Conservation (phyloP, 2,888 invertebrate genomes). For the Tenthredo amoena region DNA sequence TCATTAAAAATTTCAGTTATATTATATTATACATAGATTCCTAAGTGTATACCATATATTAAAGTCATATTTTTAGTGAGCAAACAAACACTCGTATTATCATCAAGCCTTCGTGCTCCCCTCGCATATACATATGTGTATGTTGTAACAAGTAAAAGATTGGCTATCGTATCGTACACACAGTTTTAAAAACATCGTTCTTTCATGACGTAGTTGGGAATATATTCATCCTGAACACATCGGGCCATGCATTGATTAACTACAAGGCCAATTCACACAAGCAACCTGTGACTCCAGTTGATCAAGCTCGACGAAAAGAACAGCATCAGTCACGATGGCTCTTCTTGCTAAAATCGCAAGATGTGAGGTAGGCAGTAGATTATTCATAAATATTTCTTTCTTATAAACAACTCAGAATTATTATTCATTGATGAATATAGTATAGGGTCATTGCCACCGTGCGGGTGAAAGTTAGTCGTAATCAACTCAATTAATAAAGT, state of each 20-base stretch:
- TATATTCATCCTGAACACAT: conserved; percentile 16
- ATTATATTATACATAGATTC: not conserved
- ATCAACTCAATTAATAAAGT: not conserved
- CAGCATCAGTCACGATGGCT: conserved; percentile 62
- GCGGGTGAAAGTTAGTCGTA: not conserved
- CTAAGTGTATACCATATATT: not conserved
- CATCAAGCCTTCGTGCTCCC: not conserved
- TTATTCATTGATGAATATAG: not conserved
- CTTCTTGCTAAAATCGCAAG: conserved; percentile 64
- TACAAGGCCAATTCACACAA: conserved; percentile 41
- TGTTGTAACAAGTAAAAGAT: not conserved
- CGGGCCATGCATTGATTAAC: conserved; percentile 20
- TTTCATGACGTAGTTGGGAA: conserved; percentile 4
- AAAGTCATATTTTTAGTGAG: not conserved
- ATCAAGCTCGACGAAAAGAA: conserved; percentile 33
- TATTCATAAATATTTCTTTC: conserved; percentile 1
- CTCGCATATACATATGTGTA: not conserved
- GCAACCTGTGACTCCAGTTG: conserved; percentile 41
- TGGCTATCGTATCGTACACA: not conserved
- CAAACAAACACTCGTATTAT: conserved; percentile 22
- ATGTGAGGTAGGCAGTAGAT: conserved; percentile 63
- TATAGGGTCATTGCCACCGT: conserved; percentile 23
- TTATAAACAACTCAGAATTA: not conserved
- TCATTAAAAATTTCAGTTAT: not conserved
- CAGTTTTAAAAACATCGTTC: conserved; percentile 54